Evolutionary conservation across 2,113 vertebrate genomes (phyloP).

Genomic region (Microtus richardsoni): DNA sequence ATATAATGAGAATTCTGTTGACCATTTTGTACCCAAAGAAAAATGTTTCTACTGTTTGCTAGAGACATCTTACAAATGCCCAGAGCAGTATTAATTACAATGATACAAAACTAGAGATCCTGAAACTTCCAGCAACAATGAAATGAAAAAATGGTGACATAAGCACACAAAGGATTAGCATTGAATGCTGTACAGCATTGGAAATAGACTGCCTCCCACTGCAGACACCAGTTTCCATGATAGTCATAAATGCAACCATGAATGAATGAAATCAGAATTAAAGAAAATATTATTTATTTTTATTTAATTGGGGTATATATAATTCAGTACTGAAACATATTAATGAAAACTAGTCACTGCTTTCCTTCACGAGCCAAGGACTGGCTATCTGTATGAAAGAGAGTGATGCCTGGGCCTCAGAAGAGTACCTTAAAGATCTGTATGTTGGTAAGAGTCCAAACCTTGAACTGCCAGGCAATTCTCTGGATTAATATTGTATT

Average conservation of each 20-base stretch:
- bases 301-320: background rate
- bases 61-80: background rate
- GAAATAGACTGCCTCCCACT: background rate
- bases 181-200: background rate
- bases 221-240: background rate
- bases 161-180: background rate
- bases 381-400: background rate
- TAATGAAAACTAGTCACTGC: background rate
- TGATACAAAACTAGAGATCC: background rate
- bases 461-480: background rate
- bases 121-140: background rate
- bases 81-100: background rate
- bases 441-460: background rate
- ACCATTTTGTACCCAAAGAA: background rate
- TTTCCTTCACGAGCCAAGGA: background rate
- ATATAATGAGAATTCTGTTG: background rate
- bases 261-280: background rate
- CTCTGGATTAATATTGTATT: background rate
- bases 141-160: background rate
- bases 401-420: background rate
- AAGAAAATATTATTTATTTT: background rate
- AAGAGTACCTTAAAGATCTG: background rate
- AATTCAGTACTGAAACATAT: slow-evolving; percentile 1
- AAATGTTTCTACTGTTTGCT: background rate
- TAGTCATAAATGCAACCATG: background rate